Evolutionary conservation across 2,888 invertebrate species (phyloP), one percentile per base, ranked within the genome.

Genomic region (Melangyna quadrimaculata): DNA sequence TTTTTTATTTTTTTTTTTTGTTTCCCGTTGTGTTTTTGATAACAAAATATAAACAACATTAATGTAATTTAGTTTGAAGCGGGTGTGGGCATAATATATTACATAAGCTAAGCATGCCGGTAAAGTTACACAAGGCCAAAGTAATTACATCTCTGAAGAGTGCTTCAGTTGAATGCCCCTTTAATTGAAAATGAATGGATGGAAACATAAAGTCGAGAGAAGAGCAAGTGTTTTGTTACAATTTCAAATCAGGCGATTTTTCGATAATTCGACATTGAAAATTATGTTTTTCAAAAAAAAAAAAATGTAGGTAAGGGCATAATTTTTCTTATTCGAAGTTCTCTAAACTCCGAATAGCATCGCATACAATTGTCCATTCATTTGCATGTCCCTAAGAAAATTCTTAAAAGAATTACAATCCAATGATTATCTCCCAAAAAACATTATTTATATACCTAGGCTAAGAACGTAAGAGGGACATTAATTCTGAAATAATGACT

Each of bases 1-100:
- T 10, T n/a, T 51, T 37, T 19, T 72, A 17, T 69, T 43, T 40
- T 10, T n/a, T 51, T 37, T 19, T 72, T 24, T 69, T 27, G 29
- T 27, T 61, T 69, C 78, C 74, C 48, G 78, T 57, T 79, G 83
- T 57, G 57, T 59, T 59, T 72, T 69, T 45, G 70, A 79, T 84
- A 63, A 69, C 69, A 70, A 73, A 84, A 79, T 48, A 75, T 74
- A 75, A 74, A 83, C 63, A 77, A 61, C 61, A 51, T 40, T 45
- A 72, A 78, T 69, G 22, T 81, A 72, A 86, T 81, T 77, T 69
- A 69, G 37, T 65, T 77, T 70, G 57, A 73, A 70, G 69, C 77
- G 32, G 77, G 77, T 73, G 80, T 72, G 70, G 79, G 69, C 27
- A 70, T 81, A 70, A 86, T 81, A 70, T 77, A 81, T 86, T 78